phyloP scores from a whole-genome alignment of 1,140 invertebrate species.

The Cydia fagiglandana region DNA sequence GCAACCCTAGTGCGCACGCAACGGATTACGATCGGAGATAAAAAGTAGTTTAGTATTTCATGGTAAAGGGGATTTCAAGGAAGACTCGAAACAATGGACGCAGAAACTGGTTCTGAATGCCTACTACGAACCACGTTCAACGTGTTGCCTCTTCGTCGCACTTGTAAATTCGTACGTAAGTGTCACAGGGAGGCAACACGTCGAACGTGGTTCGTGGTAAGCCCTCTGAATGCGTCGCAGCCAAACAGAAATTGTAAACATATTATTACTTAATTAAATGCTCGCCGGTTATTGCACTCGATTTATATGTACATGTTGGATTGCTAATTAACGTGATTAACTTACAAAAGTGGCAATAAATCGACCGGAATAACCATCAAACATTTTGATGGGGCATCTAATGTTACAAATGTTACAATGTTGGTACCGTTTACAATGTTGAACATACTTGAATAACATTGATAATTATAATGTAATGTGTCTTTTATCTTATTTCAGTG shows the following conservation, averaged over 20 bases:
- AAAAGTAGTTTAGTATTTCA: not conserved
- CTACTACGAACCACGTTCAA: no score
- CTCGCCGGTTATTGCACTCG: slow-evolving; percentile 5
- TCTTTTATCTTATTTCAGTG: no score
- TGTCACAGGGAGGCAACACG: no score
- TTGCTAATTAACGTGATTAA: slow-evolving; percentile 11
- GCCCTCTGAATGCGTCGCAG: not conserved
- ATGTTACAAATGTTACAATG: not conserved
- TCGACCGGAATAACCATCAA: not conserved
- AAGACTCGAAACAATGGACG: slow-evolving; percentile 14
- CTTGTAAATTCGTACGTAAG: no score
- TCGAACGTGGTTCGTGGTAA: no score
- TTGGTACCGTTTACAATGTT: not conserved
- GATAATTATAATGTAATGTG: no score
- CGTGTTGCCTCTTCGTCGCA: no score
- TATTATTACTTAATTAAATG: slow-evolving; percentile 33
- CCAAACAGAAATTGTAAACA: slow-evolving; percentile 28
- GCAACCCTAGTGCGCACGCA: not conserved
- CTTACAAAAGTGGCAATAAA: slow-evolving; percentile 24
- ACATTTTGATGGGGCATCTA: not conserved
- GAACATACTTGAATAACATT: not conserved
- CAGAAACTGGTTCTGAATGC: not conserved
- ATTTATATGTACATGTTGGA: slow-evolving; percentile 14
- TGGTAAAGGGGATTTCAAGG: slow-evolving; percentile 1
- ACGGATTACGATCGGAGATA: slow-evolving; percentile 3